Evolutionary conservation across 2,113 vertebrate species (phyloP).

Genomic region (Mormyrus iriodes): DNA sequence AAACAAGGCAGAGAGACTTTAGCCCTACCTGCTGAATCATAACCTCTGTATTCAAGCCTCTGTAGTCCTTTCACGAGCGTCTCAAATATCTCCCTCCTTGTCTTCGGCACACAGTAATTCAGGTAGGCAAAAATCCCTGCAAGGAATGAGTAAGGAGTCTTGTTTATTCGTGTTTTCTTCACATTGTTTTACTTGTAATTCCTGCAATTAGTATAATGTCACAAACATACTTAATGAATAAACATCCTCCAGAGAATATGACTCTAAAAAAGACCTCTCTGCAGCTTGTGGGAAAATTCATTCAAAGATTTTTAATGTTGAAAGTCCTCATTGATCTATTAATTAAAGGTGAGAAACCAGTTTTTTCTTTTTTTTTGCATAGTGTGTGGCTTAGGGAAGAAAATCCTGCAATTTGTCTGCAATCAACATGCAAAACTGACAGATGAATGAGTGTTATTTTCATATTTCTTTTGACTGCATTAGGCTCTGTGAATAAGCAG

Average conservation of each 20-base stretch:
- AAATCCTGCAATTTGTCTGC: background rate
- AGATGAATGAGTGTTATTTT: background rate
- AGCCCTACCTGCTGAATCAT: slow-evolving; percentile 88
- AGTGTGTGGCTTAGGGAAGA: background rate
- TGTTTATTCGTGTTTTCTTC: background rate
- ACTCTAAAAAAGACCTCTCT: too few species aligned
- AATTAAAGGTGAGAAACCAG: background rate
- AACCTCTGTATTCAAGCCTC: slow-evolving; percentile 94
- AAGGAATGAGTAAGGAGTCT: slow-evolving; percentile 3
- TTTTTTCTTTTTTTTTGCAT: background rate
- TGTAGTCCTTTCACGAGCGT: slow-evolving; percentile 87
- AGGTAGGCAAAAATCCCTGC: slow-evolving; percentile 96
- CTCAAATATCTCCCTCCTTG: slow-evolving; percentile 86
- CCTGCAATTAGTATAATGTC: background rate
- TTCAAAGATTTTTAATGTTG: background rate
- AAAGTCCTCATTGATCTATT: background rate
- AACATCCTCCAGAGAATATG: background rate
- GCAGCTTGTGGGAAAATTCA: background rate
- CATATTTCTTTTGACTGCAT: background rate
- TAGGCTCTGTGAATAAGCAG: background rate
- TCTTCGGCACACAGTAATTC: slow-evolving; percentile 86
- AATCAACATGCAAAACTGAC: background rate
- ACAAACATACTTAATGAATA: background rate
- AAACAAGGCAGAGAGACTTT: background rate
- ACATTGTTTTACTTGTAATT: background rate